phyloP scores from a whole-genome alignment of 2,113 vertebrate species.

The Choloepus hoffmanni region DNA sequence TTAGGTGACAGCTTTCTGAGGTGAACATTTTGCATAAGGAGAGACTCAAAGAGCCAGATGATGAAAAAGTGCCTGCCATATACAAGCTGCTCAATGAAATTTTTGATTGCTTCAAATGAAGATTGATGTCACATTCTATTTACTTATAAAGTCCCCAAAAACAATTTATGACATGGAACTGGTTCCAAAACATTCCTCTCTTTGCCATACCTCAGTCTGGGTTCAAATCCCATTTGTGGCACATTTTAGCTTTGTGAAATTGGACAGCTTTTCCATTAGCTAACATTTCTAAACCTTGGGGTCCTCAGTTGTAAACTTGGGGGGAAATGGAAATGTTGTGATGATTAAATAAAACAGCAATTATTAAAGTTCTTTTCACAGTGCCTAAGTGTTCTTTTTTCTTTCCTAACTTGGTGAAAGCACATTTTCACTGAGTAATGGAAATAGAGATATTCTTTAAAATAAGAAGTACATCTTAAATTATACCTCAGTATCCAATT shows the following conservation, averaged over 20 bases:
- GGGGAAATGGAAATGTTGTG: neutral
- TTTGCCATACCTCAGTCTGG: neutral
- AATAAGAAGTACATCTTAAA: slow-evolving; percentile 21
- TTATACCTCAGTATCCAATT: neutral
- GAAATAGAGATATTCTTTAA: neutral
- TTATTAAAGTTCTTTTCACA: neutral
- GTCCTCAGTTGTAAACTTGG: neutral
- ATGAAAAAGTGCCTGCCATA: slow-evolving; percentile 1
- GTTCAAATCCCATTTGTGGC: neutral
- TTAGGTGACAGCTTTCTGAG: neutral
- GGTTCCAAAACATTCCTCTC: slow-evolving; percentile 5
- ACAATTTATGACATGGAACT: neutral
- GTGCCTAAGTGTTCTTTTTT: neutral
- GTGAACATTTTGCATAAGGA: neutral
- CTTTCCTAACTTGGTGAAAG: neutral
- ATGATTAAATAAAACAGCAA: slow-evolving; percentile 15
- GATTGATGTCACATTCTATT: neutral
- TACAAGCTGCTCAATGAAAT: slow-evolving; percentile 17
- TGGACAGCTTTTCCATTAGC: neutral
- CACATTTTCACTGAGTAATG: neutral
- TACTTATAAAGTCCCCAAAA: neutral
- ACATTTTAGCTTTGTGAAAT: neutral
- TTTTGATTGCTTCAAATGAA: slow-evolving; percentile 24
- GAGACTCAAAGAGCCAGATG: neutral
- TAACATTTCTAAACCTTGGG: neutral